Evolutionary conservation across 1,140 invertebrate genomes (phyloP).

Genomic region (Rhagoletis zephyria): DNA sequence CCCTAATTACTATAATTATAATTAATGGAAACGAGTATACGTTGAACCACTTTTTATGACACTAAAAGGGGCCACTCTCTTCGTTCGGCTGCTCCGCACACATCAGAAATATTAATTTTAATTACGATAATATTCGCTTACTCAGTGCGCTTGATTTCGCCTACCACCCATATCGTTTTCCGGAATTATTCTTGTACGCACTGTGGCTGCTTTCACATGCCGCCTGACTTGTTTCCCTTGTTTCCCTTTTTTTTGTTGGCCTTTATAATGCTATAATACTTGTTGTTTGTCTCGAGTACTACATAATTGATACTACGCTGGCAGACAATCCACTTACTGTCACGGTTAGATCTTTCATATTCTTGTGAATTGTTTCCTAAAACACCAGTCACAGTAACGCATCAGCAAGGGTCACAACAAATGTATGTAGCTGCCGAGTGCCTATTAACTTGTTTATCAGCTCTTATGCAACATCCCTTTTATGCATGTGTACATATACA

Average conservation of each 20-base stretch:
- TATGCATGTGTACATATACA: neutral
- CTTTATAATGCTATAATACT: neutral
- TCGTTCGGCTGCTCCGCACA: too few relatives aligned
- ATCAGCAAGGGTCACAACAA: neutral
- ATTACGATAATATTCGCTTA: too few relatives aligned
- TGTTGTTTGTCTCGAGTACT: neutral
- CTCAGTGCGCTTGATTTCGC: too few relatives aligned
- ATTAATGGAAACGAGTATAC: too few relatives aligned
- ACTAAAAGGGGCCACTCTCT: too few relatives aligned
- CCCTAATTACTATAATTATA: too few relatives aligned
- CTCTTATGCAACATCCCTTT: constrained; percentile 3
- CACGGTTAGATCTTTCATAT: neutral
- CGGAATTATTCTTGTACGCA: too few relatives aligned
- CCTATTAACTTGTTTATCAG: neutral
- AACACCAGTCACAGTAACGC: too few relatives aligned
- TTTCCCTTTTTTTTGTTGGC: neutral
- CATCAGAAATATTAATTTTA: too few relatives aligned
- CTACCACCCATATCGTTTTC: too few relatives aligned
- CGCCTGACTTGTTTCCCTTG: neutral
- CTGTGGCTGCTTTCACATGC: too few relatives aligned
- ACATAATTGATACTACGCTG: constrained; percentile 38
- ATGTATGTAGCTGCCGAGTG: neutral
- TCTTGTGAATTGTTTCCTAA: neutral
- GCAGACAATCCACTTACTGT: constrained; percentile 24
- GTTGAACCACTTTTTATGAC: too few relatives aligned